Base-by-base conservation (phyloP, 2,797 vertebrate species). In the Clarias platycephalus region DNA sequence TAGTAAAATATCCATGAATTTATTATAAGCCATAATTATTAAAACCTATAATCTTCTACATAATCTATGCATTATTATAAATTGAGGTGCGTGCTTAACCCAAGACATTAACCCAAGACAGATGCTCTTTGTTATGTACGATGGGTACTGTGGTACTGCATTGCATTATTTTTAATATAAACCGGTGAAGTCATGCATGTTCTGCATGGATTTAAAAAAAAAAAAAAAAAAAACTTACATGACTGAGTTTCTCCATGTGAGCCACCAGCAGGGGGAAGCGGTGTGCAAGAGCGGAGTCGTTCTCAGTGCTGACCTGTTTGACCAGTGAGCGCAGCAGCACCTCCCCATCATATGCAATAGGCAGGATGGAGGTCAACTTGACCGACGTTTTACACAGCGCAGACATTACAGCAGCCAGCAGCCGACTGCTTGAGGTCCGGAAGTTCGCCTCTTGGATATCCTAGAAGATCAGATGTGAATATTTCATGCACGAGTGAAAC, bases 361-460 rank as follows among this genome's bases (percentile, higher is more conserved):
- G 98, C 63, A 99, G 95, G 89, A 99, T 98, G 64, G 98, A 99
- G 2, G 97, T 99, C 91, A 99, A 91, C 90, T 98, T 99, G 10
- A 99, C 97, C 0, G 97, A 99, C 0, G 98, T 98, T 90, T 99
- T 97, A 91, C 98, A 99, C 64, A 99, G 94, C 4, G 98, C 98
- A 18, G 98, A 99, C 98, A 99, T 99, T 1, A 99, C 98, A 0
- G 98, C 98, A 22, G 98, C 98, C 70, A 99, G 95, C 64, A 99
- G 95, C 0, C 98, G 95, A 71, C 98, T 99, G 86, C 97, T 99
- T 62, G 98, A 99, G 0, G 98, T 99, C 88, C 98, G 98, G 86
- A 99, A 99, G 91, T 99, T 99, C 44, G 98, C 98, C 88, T 99
- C 98, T 57, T 99, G 98, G 64, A 99, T 99, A 90, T 99, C 98